Base-by-base conservation (phyloP, 2,113 vertebrate genomes). In the Heterotilapia buettikoferi region DNA sequence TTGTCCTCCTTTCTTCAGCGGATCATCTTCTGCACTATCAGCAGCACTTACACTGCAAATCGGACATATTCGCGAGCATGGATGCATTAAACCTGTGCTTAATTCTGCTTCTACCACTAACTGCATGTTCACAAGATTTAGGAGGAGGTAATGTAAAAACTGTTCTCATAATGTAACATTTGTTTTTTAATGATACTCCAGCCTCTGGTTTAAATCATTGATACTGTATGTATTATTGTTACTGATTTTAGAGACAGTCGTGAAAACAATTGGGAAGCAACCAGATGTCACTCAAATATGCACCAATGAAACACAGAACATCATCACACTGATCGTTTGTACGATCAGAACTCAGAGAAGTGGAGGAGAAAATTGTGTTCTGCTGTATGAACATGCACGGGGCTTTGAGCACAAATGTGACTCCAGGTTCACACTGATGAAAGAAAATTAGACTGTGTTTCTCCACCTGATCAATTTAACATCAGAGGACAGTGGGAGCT, bases 271-370 rank as follows among this genome's bases (percentile, higher is more conserved):
- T 2, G 7, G 38, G 12, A 66, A 56, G 0, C 57, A 54, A 66
- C 40, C 78, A 59, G 82, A 90, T n/a, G 31, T 82, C 4, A 87
- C 82, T 84, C 45, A 40, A 10, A 1, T 92, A 10, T 94, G 89
- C 2, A 0, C 2, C 45, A 87, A 2, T 40, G 3, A 26, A 2
- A 83, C 89, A 21, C 1, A 3, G 0, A 2, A 0, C 0, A 0
- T 2, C 1, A 47, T 91, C 45, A 5, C 1, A 0, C 0, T 84
- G 0, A 7, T 90, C 5, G 2, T 57, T 2, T 91, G 90, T 66
- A 47, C 2, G n/a, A 85, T 91, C 80, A 57, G 9, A 10, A 87
- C 78, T 13, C n/a, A 87, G 40, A 57, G 16, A 5, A 86, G 1
- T 12, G 3, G 26, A 2, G n/a, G 54, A 31, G 18, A 5, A 14